These are phyloP conservation scores for Uria lomvia DNA, from an alignment of 2,113 vertebrate species.

Conservation along the genomic window DNA sequence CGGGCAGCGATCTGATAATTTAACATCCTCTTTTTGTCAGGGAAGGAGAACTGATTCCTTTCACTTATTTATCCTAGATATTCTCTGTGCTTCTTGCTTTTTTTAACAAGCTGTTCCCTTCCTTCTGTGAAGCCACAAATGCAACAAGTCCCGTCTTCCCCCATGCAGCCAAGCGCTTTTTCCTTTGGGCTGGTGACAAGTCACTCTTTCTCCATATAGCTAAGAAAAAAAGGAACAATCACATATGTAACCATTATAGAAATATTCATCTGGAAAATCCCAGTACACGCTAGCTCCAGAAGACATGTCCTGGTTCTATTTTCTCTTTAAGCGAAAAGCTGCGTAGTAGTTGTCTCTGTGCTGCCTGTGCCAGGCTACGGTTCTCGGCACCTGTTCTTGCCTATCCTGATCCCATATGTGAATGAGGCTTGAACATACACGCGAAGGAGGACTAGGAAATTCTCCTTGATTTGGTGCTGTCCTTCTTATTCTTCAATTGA, in stretches of 20 bases:
- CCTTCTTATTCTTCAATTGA: neutral
- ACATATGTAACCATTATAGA: conserved; percentile 13
- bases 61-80: neutral
- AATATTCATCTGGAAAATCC: conserved; percentile 22
- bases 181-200: conserved; percentile 23
- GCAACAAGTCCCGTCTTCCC: neutral
- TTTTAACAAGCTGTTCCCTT: neutral
- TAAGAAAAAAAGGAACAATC: conserved; percentile 37
- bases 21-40: neutral
- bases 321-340: neutral
- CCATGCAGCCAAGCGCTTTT: conserved; percentile 25
- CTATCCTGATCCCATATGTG: neutral
- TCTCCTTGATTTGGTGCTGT: neutral
- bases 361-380: neutral
- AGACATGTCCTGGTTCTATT: neutral
- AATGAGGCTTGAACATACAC: neutral
- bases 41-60: neutral
- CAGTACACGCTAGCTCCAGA: neutral
- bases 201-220: conserved; percentile 1
- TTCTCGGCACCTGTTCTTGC: neutral
- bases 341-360: neutral
- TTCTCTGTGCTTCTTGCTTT: neutral
- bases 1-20: neutral
- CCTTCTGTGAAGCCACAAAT: conserved; percentile 49
- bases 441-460: neutral